Percentiles rank a stretch among this genome's conserved stretches.
Evolutionary conservation across 92 coral and sea anemone genomes (phyloP).

Genomic region (Umimayanthus chanpuru): DNA sequence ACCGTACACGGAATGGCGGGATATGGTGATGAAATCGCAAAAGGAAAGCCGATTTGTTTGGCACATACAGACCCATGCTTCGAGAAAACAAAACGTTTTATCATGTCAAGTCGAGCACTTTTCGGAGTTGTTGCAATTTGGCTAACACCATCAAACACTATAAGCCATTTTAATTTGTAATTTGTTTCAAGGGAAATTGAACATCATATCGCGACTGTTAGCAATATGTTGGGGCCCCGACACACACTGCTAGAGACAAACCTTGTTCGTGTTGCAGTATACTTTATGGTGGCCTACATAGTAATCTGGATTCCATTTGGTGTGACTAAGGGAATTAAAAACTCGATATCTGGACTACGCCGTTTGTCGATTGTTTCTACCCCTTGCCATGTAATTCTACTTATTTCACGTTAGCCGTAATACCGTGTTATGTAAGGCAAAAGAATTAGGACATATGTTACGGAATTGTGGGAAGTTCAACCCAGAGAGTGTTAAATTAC

Average conservation of each 20-base stretch:
- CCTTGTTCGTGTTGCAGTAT: slow-evolving; percentile 8
- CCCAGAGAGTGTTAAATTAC: background rate
- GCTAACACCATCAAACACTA: background rate
- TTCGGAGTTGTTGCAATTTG: slow-evolving; percentile 6
- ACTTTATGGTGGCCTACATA: background rate
- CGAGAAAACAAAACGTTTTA: background rate
- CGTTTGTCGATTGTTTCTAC: background rate
- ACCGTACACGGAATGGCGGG: slow-evolving; percentile 33
- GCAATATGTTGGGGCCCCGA: background rate
- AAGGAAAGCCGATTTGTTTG: slow-evolving; percentile 16
- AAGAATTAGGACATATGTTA: background rate
- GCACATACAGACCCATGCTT: background rate
- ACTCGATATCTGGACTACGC: background rate
- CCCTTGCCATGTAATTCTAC: background rate
- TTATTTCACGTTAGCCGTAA: slow-evolving; percentile 4
- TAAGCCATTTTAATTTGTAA: background rate
- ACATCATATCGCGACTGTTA: background rate
- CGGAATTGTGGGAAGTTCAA: no score
- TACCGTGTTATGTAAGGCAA: background rate
- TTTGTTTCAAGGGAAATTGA: slow-evolving; percentile 21
- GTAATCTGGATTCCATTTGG: slow-evolving; percentile 16
- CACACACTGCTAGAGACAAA: background rate
- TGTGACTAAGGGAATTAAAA: background rate
- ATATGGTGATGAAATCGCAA: slow-evolving; percentile 1
- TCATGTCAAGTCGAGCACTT: background rate